Evolutionary conservation across 2,113 vertebrate genomes (phyloP).

Genomic region (Anguilla japonica): DNA sequence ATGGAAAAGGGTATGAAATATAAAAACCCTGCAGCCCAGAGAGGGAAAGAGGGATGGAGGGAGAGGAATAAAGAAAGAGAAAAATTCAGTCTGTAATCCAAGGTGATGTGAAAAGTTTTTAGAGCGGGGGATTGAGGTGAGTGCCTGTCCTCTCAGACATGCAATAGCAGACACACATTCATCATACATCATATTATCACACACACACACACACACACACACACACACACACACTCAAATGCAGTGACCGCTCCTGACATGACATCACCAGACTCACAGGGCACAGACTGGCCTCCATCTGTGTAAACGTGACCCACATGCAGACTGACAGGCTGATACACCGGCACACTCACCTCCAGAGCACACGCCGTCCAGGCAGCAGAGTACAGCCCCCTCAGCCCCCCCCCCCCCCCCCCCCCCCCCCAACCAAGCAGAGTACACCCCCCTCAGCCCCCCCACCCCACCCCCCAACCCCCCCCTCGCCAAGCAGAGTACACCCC

Average conservation of each 20-base stretch:
- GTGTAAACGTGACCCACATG: background rate
- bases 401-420: no score
- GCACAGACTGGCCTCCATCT: background rate
- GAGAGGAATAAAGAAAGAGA: slow-evolving; percentile 27
- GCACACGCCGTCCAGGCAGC: no score
- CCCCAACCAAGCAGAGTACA: background rate
- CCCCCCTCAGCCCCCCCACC: no score
- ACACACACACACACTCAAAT: background rate
- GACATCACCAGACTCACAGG: background rate
- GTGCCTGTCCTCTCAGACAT: no score
- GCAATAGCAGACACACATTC: no score
- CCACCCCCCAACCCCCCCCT: no score
- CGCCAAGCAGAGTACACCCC: no score
- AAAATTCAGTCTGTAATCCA: slow-evolving; percentile 58
- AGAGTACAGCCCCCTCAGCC: background rate
- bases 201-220: no score
- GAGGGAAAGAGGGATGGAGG: slow-evolving; percentile 11
- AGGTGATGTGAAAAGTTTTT: slow-evolving; percentile 35
- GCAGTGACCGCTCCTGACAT: slow-evolving; percentile 3
- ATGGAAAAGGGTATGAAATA: background rate
- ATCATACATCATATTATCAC: no score
- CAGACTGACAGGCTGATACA: slow-evolving; percentile 6
- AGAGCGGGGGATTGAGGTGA: slow-evolving; percentile 43
- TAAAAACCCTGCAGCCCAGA: slow-evolving; percentile 2
- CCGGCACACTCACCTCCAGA: no score